Percentiles rank a stretch among this genome's conserved stretches.
These are phyloP conservation scores for Agrotis segetum DNA, from an alignment of 2,888 invertebrate species.

Conservation along the genomic window DNA sequence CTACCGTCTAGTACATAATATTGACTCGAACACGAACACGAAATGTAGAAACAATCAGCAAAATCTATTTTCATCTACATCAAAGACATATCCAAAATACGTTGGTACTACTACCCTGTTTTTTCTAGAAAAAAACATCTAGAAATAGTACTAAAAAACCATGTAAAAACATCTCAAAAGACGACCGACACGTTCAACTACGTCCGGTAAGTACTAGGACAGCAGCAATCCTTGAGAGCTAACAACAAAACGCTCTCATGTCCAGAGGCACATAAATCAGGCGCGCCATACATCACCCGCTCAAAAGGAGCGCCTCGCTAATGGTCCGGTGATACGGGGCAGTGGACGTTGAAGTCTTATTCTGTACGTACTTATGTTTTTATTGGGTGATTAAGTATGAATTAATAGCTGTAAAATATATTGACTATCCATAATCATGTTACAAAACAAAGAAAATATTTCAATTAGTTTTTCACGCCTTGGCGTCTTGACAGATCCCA, in stretches of 20 bases:
- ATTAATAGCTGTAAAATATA: neutral
- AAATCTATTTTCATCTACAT: too few species aligned
- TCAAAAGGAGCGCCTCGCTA: conserved; percentile 68
- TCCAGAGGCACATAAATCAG: conserved; percentile 72
- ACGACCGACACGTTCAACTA: conserved; percentile 43
- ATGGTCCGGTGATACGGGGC: conserved; percentile 72
- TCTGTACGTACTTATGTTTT: conserved; percentile 24
- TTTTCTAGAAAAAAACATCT: conserved; percentile 29
- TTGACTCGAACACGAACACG: too few species aligned
- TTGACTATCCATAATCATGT: too few species aligned
- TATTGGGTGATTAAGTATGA: conserved; percentile 30
- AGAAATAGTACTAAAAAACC: neutral
- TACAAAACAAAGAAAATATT: too few species aligned
- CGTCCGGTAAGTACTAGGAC: conserved; percentile 44
- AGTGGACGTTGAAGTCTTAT: conserved; percentile 67
- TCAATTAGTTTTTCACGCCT: too few species aligned
- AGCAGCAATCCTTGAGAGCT: conserved; percentile 50
- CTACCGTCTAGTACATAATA: too few species aligned
- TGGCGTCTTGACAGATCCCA: too few species aligned
- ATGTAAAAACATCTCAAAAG: conserved; percentile 52
- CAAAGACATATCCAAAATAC: conserved; percentile 8
- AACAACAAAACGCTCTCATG: conserved; percentile 60
- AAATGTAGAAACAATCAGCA: too few species aligned
- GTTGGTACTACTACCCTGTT: neutral
- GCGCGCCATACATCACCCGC: conserved; percentile 72